These are phyloP conservation scores for Petrophora chlorosata DNA, from an alignment of 2,888 invertebrate species.

Conservation along the genomic window DNA sequence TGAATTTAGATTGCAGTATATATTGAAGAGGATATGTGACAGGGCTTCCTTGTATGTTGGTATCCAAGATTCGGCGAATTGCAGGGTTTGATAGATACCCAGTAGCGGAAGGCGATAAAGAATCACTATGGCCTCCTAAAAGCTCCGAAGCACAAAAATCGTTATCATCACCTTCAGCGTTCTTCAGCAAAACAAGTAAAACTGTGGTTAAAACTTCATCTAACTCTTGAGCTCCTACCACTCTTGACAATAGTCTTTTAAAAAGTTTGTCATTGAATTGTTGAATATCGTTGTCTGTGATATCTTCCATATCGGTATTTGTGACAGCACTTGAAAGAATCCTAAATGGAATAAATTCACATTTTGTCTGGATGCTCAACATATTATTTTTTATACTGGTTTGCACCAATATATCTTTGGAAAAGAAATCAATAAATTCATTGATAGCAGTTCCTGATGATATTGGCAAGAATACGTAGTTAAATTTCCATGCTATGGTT, in stretches of 20 bases:
- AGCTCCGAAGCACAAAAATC: slow-evolving; percentile 59
- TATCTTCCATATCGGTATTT: slow-evolving; percentile 30
- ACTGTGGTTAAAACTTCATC: slow-evolving; percentile 67
- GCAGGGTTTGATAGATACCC: slow-evolving; percentile 57
- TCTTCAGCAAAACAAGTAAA: slow-evolving; percentile 58
- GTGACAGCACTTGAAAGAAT: slow-evolving; percentile 53
- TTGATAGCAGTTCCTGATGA: slow-evolving; percentile 64
- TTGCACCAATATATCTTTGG: slow-evolving; percentile 18
- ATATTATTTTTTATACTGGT: slow-evolving; percentile 32
- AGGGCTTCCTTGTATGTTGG: slow-evolving; percentile 53
- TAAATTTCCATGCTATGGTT: slow-evolving; percentile 73
- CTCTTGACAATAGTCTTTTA: slow-evolving; percentile 61
- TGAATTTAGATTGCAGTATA: slow-evolving; percentile 70
- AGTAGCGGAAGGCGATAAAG: slow-evolving; percentile 53
- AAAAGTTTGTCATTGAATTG: slow-evolving; percentile 46
- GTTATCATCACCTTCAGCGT: slow-evolving; percentile 46
- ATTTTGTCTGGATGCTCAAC: slow-evolving; percentile 46
- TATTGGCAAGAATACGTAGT: slow-evolving; percentile 73
- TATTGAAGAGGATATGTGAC: slow-evolving; percentile 68
- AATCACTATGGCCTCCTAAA: slow-evolving; percentile 64
- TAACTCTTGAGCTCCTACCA: slow-evolving; percentile 61
- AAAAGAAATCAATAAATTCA: slow-evolving; percentile 54
- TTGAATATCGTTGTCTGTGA: slow-evolving; percentile 37
- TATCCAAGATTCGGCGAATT: slow-evolving; percentile 56
- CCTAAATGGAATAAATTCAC: slow-evolving; percentile 66